phyloP scores from a whole-genome alignment of 2,888 invertebrate genomes.

The Octonoba sinensis region DNA sequence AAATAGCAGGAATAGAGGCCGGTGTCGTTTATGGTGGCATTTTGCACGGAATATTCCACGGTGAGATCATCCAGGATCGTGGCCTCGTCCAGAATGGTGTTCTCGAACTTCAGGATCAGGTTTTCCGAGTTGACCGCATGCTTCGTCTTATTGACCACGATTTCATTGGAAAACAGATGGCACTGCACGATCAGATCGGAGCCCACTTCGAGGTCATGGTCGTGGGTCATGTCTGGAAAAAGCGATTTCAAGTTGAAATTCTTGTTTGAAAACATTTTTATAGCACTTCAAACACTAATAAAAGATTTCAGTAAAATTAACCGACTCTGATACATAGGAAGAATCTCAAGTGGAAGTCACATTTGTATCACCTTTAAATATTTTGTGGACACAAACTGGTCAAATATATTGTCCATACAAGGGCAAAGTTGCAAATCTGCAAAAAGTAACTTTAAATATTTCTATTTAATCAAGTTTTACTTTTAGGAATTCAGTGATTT shows the following conservation, averaged over 20 bases:
- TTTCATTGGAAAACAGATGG: conserved; percentile 1
- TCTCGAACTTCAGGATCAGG: conserved; percentile 14
- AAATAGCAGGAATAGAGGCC: conserved; percentile 55
- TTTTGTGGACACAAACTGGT: too few relatives aligned
- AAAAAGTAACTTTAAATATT: too few relatives aligned
- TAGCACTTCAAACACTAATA: too few relatives aligned
- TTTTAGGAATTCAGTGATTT: too few relatives aligned
- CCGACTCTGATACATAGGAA: too few relatives aligned
- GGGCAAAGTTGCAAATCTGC: too few relatives aligned
- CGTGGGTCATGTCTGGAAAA: conserved; percentile 38
- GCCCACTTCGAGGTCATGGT: conserved; percentile 29
- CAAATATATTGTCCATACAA: too few relatives aligned
- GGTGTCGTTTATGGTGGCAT: conserved; percentile 31
- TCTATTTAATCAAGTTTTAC: too few relatives aligned
- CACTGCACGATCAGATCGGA: conserved; percentile 13
- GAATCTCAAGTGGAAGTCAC: too few relatives aligned
- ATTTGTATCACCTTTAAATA: too few relatives aligned
- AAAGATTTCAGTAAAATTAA: too few relatives aligned
- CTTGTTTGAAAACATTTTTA: too few relatives aligned
- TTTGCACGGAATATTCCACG: conserved; percentile 20
- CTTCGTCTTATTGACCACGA: not conserved
- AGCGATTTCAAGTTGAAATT: not conserved
- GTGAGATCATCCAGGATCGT: conserved; percentile 12
- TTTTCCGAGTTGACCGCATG: conserved; percentile 13
- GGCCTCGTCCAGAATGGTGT: not conserved